Base-by-base conservation (phyloP, 2,888 invertebrate species). In the Tenthredo distinguenda region DNA sequence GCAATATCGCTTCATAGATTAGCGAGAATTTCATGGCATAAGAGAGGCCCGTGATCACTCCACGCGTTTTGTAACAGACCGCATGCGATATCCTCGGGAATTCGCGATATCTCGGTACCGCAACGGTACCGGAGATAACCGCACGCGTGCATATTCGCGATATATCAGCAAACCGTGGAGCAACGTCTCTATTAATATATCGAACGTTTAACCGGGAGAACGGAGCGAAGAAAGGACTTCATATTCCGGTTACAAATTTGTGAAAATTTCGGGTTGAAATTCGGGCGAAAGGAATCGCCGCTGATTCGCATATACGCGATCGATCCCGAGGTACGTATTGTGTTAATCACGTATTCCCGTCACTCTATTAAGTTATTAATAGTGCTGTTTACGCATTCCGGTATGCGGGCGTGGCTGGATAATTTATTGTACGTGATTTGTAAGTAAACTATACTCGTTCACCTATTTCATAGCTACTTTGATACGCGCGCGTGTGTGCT, bases 41-140 rank as follows among this genome's bases (percentile, higher is more conserved):
- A 55, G n/a, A 55, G 50, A 50, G 50, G n/a, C n/a, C 9, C 50
- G 6, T 55, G 2, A 55, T 55, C n/a, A n/a, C n/a, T n/a, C n/a
- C 1, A 7, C 7, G 6, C 1, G 6, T 55, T 55, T 55, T 55
- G 18, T 50, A 50, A 50, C 5, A 47, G 15, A 87, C 87, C 85
- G 88, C 89, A 89, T 89, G 89, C 89, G 88, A 89, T 89, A 43
- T 47, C 2, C 3, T 47, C 0, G 0, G 15, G 47, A 47, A 47
- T 47, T 15, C 47, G 47, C 47, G 47, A 47, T 47, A 47, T 47
- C 47, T 47, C 15, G 4, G 15, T 47, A 47, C 15, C 12, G 47
- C 2, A 43, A 43, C 10, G 40, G 40, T 43, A 43, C 0, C 47
- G 12, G 4, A 47, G 15, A 47, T 47, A 47, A 47, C 12, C 4